Evolutionary conservation across 2,113 vertebrate species (phyloP).

Genomic region (Periophthalmodon schlosseri): DNA sequence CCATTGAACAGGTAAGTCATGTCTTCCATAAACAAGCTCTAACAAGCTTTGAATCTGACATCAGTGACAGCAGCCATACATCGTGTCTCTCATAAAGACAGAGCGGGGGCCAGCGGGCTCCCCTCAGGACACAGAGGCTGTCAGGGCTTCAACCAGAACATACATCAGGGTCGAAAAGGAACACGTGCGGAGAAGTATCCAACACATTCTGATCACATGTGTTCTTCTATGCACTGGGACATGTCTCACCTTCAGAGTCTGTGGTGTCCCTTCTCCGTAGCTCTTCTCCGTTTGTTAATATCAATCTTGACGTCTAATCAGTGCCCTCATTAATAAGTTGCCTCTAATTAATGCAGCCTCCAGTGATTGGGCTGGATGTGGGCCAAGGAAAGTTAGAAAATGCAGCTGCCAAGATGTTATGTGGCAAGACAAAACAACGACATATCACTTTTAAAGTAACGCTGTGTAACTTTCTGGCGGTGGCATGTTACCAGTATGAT

Average conservation of each 20-base stretch:
- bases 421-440: slow-evolving; percentile 1
- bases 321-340: slow-evolving; percentile 30
- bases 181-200: slow-evolving; percentile 31
- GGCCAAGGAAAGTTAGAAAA: slow-evolving; percentile 31
- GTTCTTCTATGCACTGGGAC: background rate
- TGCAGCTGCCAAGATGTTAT: background rate
- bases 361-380: slow-evolving; percentile 21
- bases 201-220: slow-evolving; percentile 30
- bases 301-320: slow-evolving; percentile 37
- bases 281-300: background rate
- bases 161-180: slow-evolving; percentile 41
- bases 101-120: slow-evolving; percentile 34
- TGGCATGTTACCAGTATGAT: no score
- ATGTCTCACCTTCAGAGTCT: slow-evolving; percentile 12
- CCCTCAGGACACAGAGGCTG: slow-evolving; percentile 44
- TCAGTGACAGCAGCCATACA: slow-evolving; percentile 56
- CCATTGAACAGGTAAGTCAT: slow-evolving; percentile 23
- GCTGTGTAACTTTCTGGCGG: no score
- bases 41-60: slow-evolving; percentile 58
- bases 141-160: slow-evolving; percentile 35
- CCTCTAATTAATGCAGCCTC: slow-evolving; percentile 14
- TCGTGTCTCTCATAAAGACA: slow-evolving; percentile 41
- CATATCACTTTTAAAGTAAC: slow-evolving; percentile 1
- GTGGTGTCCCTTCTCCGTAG: background rate
- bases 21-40: slow-evolving; percentile 48